phyloP scores from a whole-genome alignment of 2,888 invertebrate species.

The Adelphocoris suturalis region DNA sequence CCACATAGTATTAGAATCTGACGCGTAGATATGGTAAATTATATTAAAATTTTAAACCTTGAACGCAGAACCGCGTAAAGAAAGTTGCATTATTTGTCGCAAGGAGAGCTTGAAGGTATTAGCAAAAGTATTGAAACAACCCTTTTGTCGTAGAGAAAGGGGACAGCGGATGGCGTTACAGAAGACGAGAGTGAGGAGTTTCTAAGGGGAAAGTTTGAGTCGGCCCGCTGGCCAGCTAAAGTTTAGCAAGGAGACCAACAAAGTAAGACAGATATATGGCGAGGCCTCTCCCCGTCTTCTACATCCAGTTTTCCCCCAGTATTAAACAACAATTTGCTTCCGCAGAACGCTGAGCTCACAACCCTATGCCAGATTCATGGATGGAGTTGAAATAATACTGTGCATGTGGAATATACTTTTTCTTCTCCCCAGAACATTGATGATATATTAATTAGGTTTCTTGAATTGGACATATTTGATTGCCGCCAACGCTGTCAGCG shows the following conservation, averaged over 20 bases:
- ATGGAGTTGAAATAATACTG: not conserved
- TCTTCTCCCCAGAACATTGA: too few species aligned
- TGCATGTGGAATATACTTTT: not conserved
- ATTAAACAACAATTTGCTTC: slow-evolving; percentile 54
- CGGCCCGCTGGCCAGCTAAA: slow-evolving; percentile 46
- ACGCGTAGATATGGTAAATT: too few species aligned
- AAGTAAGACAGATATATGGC: slow-evolving; percentile 59
- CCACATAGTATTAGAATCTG: too few species aligned
- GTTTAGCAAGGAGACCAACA: slow-evolving; percentile 50
- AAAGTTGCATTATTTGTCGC: slow-evolving; percentile 32
- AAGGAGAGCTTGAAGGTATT: slow-evolving; percentile 1
- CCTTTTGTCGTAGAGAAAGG: slow-evolving; percentile 12
- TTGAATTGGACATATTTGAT: not conserved
- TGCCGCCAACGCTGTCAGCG: too few species aligned
- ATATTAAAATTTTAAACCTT: too few species aligned
- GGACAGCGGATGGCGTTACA: not conserved
- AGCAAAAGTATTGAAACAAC: slow-evolving; percentile 47
- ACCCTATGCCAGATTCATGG: not conserved
- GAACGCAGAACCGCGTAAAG: not conserved
- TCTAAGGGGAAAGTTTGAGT: slow-evolving; percentile 9
- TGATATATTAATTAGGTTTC: too few species aligned
- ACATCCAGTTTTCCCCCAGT: slow-evolving; percentile 17
- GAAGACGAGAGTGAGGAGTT: not conserved
- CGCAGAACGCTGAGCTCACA: not conserved
- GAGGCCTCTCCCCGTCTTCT: not conserved